These are phyloP conservation scores for Philypnodon macrostomus DNA, from an alignment of 2,797 vertebrate genomes.

Conservation along the genomic window DNA sequence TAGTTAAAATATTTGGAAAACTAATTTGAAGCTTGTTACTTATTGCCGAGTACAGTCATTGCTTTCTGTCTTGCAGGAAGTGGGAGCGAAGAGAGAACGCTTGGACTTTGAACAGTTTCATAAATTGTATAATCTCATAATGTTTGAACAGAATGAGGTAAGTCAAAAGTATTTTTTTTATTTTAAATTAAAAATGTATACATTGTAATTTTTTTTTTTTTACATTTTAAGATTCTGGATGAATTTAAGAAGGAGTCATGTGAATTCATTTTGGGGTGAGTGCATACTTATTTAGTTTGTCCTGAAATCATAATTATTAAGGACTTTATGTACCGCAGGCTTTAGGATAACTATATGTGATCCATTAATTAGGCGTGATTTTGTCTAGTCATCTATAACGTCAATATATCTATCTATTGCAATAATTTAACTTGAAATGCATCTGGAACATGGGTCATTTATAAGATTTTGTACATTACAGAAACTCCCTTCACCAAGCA, in stretches of 20 bases:
- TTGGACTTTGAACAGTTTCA: constrained; percentile 95
- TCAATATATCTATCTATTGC: no score
- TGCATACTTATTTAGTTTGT: constrained; percentile 1
- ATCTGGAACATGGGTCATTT: no score
- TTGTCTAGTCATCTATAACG: no score
- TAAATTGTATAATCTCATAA: constrained; percentile 92
- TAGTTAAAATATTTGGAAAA: background rate
- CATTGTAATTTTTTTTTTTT: background rate
- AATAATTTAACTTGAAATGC: no score
- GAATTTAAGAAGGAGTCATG: constrained; percentile 93
- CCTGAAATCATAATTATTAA: background rate
- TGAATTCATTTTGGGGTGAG: constrained; percentile 94
- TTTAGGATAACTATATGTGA: no score
- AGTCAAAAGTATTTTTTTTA: constrained; percentile 39
- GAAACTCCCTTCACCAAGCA: no score
- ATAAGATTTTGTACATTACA: no score
- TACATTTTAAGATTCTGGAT: constrained; percentile 84
- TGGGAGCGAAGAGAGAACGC: constrained; percentile 86
- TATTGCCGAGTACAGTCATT: background rate
- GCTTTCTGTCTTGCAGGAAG: constrained; percentile 74
- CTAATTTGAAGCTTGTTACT: background rate
- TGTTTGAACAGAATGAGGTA: constrained; percentile 94
- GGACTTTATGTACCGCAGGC: no score
- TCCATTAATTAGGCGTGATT: no score
- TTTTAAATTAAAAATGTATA: background rate